Conservation (phyloP, 2,888 invertebrate genomes). For the Plagodis dolabraria region DNA sequence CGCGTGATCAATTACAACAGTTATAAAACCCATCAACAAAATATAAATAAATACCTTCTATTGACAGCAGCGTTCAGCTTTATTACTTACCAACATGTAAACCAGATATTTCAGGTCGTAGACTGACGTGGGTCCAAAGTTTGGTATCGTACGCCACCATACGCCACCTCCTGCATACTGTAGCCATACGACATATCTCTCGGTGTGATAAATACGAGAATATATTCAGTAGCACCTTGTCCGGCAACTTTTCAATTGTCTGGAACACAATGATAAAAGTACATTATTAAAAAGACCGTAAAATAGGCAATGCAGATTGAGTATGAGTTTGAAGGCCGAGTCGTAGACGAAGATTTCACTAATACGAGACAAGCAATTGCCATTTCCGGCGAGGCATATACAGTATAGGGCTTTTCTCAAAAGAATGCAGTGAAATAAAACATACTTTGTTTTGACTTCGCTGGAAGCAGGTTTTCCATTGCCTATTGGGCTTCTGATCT, state of each 20-base stretch:
- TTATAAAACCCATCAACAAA: not conserved
- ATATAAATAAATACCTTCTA: not conserved
- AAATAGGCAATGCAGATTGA: too few relatives aligned
- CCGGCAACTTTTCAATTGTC: constrained; percentile 98
- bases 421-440: too few relatives aligned
- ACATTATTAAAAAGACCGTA: constrained; percentile 9
- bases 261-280: constrained; percentile 69
- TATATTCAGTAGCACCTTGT: constrained; percentile 96
- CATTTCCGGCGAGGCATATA: too few relatives aligned
- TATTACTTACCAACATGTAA: constrained; percentile 89
- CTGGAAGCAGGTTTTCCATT: too few relatives aligned
- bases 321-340: too few relatives aligned
- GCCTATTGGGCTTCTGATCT: too few relatives aligned
- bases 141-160: constrained; percentile 97
- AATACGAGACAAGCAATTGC: too few relatives aligned
- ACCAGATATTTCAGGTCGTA: constrained; percentile 98
- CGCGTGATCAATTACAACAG: too few relatives aligned
- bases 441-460: too few relatives aligned
- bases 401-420: too few relatives aligned
- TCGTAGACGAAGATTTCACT: too few relatives aligned
- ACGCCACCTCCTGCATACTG: constrained; percentile 98
- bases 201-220: constrained; percentile 97
- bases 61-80: too few relatives aligned
- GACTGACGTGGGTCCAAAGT: constrained; percentile 97
- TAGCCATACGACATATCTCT: constrained; percentile 97